These are phyloP conservation scores for Neostethus bicornis DNA, from an alignment of 2,797 vertebrate species.

Conservation along the genomic window DNA sequence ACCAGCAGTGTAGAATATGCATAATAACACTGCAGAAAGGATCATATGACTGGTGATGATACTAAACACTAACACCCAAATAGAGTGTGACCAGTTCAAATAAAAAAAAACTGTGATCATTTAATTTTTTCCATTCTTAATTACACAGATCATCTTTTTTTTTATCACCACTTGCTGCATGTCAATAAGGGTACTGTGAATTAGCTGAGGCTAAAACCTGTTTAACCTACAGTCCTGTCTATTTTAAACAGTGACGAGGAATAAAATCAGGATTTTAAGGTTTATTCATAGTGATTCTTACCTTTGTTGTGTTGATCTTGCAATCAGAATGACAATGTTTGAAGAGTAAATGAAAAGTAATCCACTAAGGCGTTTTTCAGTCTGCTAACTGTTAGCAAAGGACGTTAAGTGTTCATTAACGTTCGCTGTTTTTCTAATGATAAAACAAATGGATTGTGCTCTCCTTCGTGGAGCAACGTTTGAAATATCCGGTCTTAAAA, in stretches of 20 bases:
- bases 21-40: slow-evolving; percentile 25
- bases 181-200: slow-evolving; percentile 1
- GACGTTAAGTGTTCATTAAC: slow-evolving; percentile 21
- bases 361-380: slow-evolving; percentile 9
- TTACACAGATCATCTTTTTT: too few species aligned
- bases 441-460: not conserved
- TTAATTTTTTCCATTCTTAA: not conserved
- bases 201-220: not conserved
- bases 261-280: rapidly evolving
- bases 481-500: not conserved
- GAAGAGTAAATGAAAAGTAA: slow-evolving; percentile 2
- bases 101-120: too few species aligned
- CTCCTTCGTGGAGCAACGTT: slow-evolving; percentile 4
- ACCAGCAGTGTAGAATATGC: slow-evolving; percentile 23
- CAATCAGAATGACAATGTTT: not conserved
- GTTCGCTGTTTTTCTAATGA: not conserved
- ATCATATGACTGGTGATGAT: slow-evolving; percentile 22
- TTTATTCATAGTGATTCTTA: slow-evolving; percentile 17
- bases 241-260: not conserved
- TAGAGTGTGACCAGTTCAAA: not conserved
- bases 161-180: not conserved
- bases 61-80: not conserved
- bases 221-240: not conserved
- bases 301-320: slow-evolving; percentile 20
- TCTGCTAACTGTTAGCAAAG: slow-evolving; percentile 55